Evolutionary conservation across 2,888 invertebrate genomes (phyloP).

Genomic region (Drosophila bunnanda): DNA sequence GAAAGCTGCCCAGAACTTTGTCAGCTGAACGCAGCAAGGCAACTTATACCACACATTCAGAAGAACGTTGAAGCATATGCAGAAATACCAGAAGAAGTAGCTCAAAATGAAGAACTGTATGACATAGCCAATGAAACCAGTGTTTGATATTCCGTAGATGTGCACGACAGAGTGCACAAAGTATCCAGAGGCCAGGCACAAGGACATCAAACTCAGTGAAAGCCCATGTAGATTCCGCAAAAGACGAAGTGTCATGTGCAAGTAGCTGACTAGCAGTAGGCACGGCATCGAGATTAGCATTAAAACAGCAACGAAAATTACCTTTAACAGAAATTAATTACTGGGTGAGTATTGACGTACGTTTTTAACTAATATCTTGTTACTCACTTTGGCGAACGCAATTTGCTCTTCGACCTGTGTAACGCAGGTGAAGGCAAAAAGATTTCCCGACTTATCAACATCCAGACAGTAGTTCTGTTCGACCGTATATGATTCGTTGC

Average conservation of each 20-base stretch:
- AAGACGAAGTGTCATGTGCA: constrained; percentile 77
- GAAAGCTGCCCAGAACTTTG: constrained; percentile 55
- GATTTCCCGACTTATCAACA: constrained; percentile 76
- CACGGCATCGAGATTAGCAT: constrained; percentile 84
- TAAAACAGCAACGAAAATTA: constrained; percentile 77
- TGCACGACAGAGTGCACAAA: constrained; percentile 82
- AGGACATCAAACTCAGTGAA: constrained; percentile 82
- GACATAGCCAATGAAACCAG: constrained; percentile 77
- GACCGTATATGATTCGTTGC: constrained; percentile 79
- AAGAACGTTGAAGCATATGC: constrained; percentile 82
- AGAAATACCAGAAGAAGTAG: constrained; percentile 83
- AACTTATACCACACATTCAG: constrained; percentile 83
- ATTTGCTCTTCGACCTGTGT: constrained; percentile 80
- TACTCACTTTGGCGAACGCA: constrained; percentile 54
- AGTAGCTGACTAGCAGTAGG: constrained; percentile 76
- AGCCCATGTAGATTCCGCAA: constrained; percentile 83
- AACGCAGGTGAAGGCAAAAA: constrained; percentile 83
- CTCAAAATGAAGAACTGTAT: constrained; percentile 83
- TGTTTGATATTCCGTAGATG: constrained; percentile 74
- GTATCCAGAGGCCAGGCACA: constrained; percentile 82
- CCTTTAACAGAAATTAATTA: constrained; percentile 45
- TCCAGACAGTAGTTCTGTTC: constrained; percentile 83
- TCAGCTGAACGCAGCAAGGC: constrained; percentile 71
- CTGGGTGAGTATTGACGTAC: background rate
- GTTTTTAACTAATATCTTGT: background rate